A percentile compares a stretch with the other conserved stretches of the same genome.
Evolutionary conservation across 2,797 vertebrate species (phyloP).

Genomic region (Myotis pilosus): DNA sequence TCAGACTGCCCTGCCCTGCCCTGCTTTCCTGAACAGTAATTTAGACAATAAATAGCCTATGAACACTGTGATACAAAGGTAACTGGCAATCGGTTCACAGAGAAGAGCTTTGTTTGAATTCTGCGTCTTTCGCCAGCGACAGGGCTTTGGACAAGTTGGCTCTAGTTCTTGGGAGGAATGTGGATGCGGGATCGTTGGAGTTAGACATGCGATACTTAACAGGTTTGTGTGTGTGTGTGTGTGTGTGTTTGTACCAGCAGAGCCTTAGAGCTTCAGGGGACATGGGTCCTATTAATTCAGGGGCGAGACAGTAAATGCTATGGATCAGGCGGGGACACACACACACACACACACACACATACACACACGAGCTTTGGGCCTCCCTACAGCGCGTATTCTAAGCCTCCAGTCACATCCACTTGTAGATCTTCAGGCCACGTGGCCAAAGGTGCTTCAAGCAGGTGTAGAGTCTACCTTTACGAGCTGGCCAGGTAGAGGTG

Average conservation of each 20-base stretch:
- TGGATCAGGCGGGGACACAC: neutral
- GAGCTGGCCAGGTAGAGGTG: neutral
- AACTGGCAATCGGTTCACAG: neutral
- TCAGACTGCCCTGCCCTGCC: neutral
- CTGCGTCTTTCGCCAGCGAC: neutral
- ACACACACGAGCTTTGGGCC: neutral
- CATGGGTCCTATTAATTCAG: neutral
- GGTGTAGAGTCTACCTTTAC: neutral
- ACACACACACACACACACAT: neutral
- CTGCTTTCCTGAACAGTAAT: neutral
- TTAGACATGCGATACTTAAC: neutral
- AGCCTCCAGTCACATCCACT: neutral
- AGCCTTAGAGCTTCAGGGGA: neutral
- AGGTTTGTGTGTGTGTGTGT: no score
- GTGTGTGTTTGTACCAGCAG: neutral
- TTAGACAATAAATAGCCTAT: no score
- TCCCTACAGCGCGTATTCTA: rapidly evolving
- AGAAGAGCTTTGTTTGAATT: neutral
- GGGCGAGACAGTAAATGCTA: neutral
- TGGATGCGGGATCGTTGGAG: neutral
- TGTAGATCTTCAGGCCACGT: neutral
- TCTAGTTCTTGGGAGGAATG: neutral
- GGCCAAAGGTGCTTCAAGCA: neutral
- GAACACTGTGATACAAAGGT: neutral
- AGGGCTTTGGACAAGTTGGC: neutral